Percentiles rank a stretch among this genome's conserved stretches.
These are phyloP conservation scores for Cinclus mexicanus DNA, from an alignment of 2,113 vertebrate species.

Conservation along the genomic window DNA sequence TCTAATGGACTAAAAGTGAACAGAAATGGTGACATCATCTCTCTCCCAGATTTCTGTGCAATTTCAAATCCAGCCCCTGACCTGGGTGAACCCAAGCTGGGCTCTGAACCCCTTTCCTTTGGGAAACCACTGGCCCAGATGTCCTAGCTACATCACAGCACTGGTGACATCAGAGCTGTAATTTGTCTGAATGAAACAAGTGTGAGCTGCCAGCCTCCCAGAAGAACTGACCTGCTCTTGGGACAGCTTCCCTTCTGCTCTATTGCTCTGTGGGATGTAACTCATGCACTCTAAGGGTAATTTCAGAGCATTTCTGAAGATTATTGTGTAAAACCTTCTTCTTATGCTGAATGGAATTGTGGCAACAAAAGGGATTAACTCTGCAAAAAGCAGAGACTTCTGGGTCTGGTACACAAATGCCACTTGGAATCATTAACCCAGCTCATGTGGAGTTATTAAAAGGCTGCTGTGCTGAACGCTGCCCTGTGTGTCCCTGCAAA, in stretches of 20 bases:
- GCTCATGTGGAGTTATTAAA: background rate
- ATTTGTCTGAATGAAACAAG: background rate
- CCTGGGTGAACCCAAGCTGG: background rate
- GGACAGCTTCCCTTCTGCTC: background rate
- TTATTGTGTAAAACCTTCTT: background rate
- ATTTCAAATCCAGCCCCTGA: background rate
- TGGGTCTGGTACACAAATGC: background rate
- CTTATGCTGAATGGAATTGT: rapidly evolving
- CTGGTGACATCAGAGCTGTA: background rate
- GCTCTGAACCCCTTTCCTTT: background rate
- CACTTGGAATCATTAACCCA: background rate
- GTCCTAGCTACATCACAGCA: rapidly evolving
- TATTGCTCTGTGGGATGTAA: background rate
- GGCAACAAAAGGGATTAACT: background rate
- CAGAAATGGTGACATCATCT: background rate
- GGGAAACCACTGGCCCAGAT: background rate
- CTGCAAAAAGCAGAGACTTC: background rate
- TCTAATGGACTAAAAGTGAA: background rate
- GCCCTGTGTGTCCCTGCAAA: background rate
- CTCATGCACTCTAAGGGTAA: background rate
- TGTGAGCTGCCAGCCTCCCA: background rate
- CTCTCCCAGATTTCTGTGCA: background rate
- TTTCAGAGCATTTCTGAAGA: background rate
- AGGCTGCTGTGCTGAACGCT: background rate
- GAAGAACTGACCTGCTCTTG: background rate